Evolutionary conservation across 53 echinoderm and acorn worm species (phyloP).

Genomic region (Crossaster papposus): DNA sequence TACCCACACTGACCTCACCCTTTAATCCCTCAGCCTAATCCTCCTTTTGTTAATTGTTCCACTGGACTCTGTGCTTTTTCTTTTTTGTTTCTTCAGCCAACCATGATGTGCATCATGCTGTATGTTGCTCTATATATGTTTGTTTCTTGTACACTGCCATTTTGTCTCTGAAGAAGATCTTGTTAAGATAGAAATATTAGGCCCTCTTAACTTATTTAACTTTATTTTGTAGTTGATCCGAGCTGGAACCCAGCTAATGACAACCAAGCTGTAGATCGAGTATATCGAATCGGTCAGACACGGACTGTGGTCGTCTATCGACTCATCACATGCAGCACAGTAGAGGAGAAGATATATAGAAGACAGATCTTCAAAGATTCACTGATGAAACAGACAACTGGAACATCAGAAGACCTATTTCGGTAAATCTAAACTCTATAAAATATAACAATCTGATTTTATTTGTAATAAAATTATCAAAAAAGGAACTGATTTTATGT

Average conservation of each 20-base stretch:
- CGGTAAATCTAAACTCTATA: constrained; percentile 59
- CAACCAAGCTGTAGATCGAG: constrained; percentile 94
- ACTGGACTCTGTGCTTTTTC: no score
- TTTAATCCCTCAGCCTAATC: no score
- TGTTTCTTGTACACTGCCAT: no score
- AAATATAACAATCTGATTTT: neutral
- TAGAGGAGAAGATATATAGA: constrained; percentile 97
- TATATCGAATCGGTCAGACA: constrained; percentile 94
- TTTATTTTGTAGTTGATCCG: constrained; percentile 84
- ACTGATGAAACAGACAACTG: constrained; percentile 87
- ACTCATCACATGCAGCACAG: constrained; percentile 88
- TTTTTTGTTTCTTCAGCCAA: no score
- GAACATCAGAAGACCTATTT: constrained; percentile 90
- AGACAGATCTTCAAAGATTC: constrained; percentile 98
- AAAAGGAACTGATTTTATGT: no score
- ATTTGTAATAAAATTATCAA: neutral
- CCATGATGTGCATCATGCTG: no score
- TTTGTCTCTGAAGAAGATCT: no score
- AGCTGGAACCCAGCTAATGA: constrained; percentile 98
- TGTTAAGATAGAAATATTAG: no score
- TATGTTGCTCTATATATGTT: no score
- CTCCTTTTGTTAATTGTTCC: no score
- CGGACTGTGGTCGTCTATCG: constrained; percentile 92
- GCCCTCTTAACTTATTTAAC: no score
- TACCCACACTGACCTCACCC: no score